Conservation (phyloP, 2,113 vertebrate species). For the Podarcis muralis region DNA sequence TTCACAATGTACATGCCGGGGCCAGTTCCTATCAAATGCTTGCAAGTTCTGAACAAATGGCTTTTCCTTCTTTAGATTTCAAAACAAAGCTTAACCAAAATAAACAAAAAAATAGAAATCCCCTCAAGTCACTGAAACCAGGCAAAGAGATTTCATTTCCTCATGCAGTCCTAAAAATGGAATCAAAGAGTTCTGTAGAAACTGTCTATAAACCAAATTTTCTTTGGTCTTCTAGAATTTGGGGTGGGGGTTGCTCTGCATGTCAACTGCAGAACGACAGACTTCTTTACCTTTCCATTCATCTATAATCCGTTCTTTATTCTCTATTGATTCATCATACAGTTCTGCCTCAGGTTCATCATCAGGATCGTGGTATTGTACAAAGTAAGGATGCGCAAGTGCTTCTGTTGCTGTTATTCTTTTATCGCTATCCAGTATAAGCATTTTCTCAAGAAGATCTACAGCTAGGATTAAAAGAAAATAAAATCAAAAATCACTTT, state of each 20-base stretch:
- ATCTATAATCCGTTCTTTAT: conserved; percentile 90
- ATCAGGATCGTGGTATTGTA: conserved; percentile 94
- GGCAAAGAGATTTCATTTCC: background rate
- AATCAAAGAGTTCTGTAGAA: background rate
- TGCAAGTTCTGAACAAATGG: background rate
- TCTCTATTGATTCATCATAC: conserved; percentile 92
- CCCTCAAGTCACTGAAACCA: background rate
- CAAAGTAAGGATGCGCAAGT: conserved; percentile 92
- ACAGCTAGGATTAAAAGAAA: conserved; percentile 78
- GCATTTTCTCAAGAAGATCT: conserved; percentile 94
- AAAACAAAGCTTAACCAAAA: background rate
- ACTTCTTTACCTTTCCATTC: conserved; percentile 92
- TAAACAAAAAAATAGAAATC: background rate
- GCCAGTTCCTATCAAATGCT: background rate
- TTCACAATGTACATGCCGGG: background rate
- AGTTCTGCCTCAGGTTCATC: conserved; percentile 92
- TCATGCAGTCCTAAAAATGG: background rate
- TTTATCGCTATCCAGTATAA: conserved; percentile 95
- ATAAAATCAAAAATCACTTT: accelerated
- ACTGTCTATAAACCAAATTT: background rate
- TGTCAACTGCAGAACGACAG: background rate
- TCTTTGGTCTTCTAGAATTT: background rate
- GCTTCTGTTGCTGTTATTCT: conserved; percentile 91
- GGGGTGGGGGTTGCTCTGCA: background rate
- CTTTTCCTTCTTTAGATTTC: background rate